Conservation (phyloP, 2,113 vertebrate genomes). For the Gnathonemus longibarbis region DNA sequence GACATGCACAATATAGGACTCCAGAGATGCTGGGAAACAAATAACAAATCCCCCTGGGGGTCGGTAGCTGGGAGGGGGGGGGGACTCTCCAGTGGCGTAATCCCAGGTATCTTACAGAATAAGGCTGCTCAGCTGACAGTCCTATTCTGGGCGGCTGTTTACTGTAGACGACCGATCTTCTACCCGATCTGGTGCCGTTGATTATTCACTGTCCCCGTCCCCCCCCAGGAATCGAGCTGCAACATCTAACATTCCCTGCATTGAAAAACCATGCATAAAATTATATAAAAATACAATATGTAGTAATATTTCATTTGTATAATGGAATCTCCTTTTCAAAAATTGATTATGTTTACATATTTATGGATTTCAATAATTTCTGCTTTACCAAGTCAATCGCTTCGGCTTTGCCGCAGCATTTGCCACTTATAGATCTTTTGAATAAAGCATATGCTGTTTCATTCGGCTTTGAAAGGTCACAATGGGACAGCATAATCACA, state of each 20-base stretch:
- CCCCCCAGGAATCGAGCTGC: not conserved
- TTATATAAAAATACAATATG: not conserved
- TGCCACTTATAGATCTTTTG: not conserved
- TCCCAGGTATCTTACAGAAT: not conserved
- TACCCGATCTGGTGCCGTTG: not conserved
- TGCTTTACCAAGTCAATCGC: not conserved
- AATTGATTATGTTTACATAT: not conserved
- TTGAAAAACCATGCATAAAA: not conserved
- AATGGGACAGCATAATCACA: conserved; percentile 14
- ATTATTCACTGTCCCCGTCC: not conserved
- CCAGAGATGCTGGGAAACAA: not conserved
- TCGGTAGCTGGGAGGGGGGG: not conserved
- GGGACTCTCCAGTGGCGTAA: not conserved
- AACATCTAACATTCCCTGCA: not conserved
- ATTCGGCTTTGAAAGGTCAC: not conserved
- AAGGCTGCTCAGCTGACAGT: not conserved
- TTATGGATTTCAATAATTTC: not conserved
- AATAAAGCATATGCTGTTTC: not conserved
- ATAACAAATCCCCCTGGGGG: not conserved
- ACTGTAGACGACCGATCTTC: not conserved
- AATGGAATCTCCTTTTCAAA: not conserved
- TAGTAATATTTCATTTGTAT: not conserved
- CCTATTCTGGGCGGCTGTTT: not conserved
- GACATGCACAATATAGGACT: not conserved
- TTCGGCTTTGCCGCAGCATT: not conserved